Evolutionary conservation across 2,113 vertebrate genomes (phyloP).

Genomic region (Chaetorhynchus papuensis): DNA sequence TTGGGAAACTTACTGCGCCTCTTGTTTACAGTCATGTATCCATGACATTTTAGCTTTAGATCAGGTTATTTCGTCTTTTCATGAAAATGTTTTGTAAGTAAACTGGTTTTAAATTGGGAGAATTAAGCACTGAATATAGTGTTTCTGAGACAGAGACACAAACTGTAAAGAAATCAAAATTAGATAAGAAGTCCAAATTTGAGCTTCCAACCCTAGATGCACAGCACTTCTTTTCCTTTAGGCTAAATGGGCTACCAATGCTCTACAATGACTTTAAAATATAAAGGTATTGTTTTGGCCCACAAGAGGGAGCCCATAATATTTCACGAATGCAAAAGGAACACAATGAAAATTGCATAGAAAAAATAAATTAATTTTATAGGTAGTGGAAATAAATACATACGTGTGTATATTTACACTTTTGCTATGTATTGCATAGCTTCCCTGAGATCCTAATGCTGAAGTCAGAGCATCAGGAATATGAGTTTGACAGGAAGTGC

Average conservation of each 20-base stretch:
- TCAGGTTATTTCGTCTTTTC: neutral
- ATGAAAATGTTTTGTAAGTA: neutral
- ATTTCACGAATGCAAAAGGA: conserved; percentile 11
- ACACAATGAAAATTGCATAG: neutral
- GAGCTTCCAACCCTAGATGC: neutral
- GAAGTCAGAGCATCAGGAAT: neutral
- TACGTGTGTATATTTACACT: neutral
- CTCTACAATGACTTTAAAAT: neutral
- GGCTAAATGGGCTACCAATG: neutral
- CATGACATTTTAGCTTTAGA: neutral
- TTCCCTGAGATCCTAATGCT: neutral
- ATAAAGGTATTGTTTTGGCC: conserved; percentile 29
- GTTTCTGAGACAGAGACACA: neutral
- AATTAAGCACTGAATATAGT: neutral
- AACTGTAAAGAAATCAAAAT: neutral
- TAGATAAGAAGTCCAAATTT: neutral
- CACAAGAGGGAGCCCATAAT: conserved; percentile 65
- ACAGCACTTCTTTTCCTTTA: neutral
- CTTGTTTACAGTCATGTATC: neutral
- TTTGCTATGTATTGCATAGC: neutral
- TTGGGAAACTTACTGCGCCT: neutral
- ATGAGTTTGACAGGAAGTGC: neutral
- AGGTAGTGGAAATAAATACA: neutral
- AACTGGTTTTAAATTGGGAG: neutral
- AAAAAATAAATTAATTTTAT: neutral